These are phyloP conservation scores for Junonia oenone DNA, from an alignment of 2,888 invertebrate species.

Conservation along the genomic window DNA sequence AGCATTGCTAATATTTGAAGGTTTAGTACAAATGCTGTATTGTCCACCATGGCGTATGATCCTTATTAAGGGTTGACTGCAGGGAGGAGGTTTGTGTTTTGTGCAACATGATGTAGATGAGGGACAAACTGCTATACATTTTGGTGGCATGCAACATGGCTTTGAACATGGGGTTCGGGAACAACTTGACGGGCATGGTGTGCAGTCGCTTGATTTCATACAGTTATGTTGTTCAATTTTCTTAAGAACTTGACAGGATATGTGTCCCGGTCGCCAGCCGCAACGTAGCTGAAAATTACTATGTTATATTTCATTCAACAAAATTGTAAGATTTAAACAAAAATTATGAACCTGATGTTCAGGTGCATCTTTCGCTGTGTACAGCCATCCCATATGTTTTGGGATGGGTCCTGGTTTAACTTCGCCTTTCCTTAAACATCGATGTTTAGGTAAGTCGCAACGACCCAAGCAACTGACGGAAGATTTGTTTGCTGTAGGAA, in stretches of 20 bases:
- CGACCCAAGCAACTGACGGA: slow-evolving; percentile 62
- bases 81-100: slow-evolving; percentile 38
- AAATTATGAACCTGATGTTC: slow-evolving; percentile 54
- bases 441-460: slow-evolving; percentile 64
- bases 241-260: slow-evolving; percentile 61
- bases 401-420: slow-evolving; percentile 63
- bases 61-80: slow-evolving; percentile 53
- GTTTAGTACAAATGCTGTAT: slow-evolving; percentile 64
- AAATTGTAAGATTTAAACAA: background rate
- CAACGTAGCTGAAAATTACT: slow-evolving; percentile 53
- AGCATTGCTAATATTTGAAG: slow-evolving; percentile 56
- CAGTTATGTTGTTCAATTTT: slow-evolving; percentile 62
- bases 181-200: slow-evolving; percentile 42
- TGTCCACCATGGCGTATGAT: slow-evolving; percentile 60
- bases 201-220: slow-evolving; percentile 45
- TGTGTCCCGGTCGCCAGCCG: slow-evolving; percentile 74
- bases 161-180: slow-evolving; percentile 42
- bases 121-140: slow-evolving; percentile 44
- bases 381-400: slow-evolving; percentile 69
- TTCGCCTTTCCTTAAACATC: slow-evolving; percentile 53
- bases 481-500: slow-evolving; percentile 45
- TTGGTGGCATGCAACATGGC: slow-evolving; percentile 43
- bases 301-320: background rate
- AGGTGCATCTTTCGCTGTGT: slow-evolving; percentile 63
- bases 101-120: slow-evolving; percentile 43